Base-by-base conservation (phyloP, 1,140 invertebrate genomes). In the Zaprionus nigranus region DNA sequence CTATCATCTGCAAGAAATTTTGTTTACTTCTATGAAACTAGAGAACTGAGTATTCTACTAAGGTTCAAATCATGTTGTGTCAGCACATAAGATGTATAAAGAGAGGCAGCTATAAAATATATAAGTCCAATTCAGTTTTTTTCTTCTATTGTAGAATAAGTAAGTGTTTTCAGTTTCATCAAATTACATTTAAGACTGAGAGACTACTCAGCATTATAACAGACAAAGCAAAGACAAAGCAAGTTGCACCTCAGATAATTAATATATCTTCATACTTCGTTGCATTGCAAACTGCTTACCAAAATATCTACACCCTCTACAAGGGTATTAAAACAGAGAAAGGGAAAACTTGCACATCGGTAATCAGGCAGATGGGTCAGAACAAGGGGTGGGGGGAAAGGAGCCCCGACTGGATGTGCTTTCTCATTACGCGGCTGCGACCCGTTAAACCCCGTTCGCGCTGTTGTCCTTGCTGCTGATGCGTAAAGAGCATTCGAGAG, bases 401-500 rank as follows among this genome's bases (percentile, higher is more conserved):
- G 34, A 17, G n/a, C 17, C n/a, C 9, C 9, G 9, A 17, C 40
- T 59, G 20, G 20, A 59, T 59, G 57, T 59, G 57, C 34, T 59
- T 36, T 40, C 24, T 40, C 57, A 59, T 40, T 59, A 59, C 57
- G 15, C 22, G 34, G 38, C 36, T 40, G 34, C 22, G 57, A 38
- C 4, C 57, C 57, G 36, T 36, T 38, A 59, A 59, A 59, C 17
- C 17, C 17, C 36, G 57, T 22, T 26, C 57, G 28, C 15, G 17
- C 7, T 15, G 34, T 22, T 38, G 22, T 59, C 57, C 57, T 24
- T 59, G 57, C 12, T n/a, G 57, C 57, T 59, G 57, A 59, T 59
- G 57, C 36, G 36, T 59, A 36, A 59, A 20, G 38, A 24, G 57
- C 36, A 22, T 49, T 67, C 34, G 22, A 28, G 12, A 24, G 53